phyloP scores from a whole-genome alignment of 2,797 vertebrate genomes.

The Denticeps clupeoides region DNA sequence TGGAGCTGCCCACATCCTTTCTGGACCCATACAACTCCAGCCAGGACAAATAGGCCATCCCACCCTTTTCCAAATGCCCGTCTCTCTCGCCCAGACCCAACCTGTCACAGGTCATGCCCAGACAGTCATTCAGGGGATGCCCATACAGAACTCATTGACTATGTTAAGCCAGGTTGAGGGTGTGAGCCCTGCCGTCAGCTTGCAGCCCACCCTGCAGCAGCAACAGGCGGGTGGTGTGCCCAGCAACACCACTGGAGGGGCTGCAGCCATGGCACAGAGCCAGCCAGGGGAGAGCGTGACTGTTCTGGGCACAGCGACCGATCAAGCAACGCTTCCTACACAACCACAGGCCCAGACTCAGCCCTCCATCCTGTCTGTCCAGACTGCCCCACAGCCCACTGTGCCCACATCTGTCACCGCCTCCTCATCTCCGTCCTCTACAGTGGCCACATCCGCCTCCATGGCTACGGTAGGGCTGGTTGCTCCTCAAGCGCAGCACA shows the following conservation, averaged over 20 bases:
- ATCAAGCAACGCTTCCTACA: slow-evolving; percentile 52
- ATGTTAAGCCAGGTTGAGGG: slow-evolving; percentile 76
- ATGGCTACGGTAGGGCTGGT: slow-evolving; percentile 56
- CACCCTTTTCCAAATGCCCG: slow-evolving; percentile 89
- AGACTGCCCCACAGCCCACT: slow-evolving; percentile 51
- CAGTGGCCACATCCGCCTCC: slow-evolving; percentile 51
- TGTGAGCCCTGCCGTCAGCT: slow-evolving; percentile 67
- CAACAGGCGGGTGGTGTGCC: slow-evolving; percentile 54
- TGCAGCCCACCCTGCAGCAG: slow-evolving; percentile 64
- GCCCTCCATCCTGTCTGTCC: slow-evolving; percentile 68
- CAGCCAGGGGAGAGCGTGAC: slow-evolving; percentile 52
- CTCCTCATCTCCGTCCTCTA: slow-evolving; percentile 55
- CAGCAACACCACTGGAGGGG: slow-evolving; percentile 43
- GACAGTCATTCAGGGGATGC: slow-evolving; percentile 85
- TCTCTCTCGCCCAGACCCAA: slow-evolving; percentile 67
- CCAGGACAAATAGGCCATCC: slow-evolving; percentile 78
- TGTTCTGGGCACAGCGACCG: slow-evolving; percentile 55
- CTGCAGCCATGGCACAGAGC: slow-evolving; percentile 48
- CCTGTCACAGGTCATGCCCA: slow-evolving; percentile 60
- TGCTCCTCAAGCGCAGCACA: slow-evolving; percentile 60
- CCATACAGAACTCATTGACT: slow-evolving; percentile 64
- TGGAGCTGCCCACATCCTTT: slow-evolving; percentile 82
- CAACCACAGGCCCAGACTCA: slow-evolving; percentile 52
- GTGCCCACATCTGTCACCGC: slow-evolving; percentile 47
- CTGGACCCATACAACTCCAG: slow-evolving; percentile 77